Evolutionary conservation across 2,888 invertebrate species (phyloP).

Genomic region (Acleris literana): DNA sequence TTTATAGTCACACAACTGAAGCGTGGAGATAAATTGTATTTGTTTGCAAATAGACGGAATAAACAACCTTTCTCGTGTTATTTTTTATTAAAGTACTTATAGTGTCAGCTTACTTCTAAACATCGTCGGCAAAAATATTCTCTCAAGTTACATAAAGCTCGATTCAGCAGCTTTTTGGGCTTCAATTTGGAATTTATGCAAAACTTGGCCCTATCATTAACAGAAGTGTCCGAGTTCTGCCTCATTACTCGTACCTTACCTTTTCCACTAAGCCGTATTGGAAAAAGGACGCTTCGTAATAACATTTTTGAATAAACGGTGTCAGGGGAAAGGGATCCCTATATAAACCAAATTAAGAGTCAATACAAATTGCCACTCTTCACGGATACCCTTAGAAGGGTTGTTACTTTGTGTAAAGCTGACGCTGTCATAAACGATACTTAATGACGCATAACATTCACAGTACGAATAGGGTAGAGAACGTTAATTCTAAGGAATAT

Average conservation of each 20-base stretch:
- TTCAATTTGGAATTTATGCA: slow-evolving; percentile 32
- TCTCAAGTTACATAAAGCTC: slow-evolving; percentile 25
- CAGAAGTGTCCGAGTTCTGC: slow-evolving; percentile 56
- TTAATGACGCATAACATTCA: slow-evolving; percentile 77
- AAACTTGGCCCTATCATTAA: slow-evolving; percentile 42
- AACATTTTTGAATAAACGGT: slow-evolving; percentile 49
- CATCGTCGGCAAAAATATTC: slow-evolving; percentile 11
- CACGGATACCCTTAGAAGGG: slow-evolving; percentile 57
- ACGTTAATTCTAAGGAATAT: neutral
- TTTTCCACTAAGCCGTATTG: slow-evolving; percentile 57
- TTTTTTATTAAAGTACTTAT: neutral
- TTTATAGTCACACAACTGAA: no score
- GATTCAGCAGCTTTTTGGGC: slow-evolving; percentile 26
- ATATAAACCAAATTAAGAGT: slow-evolving; percentile 46
- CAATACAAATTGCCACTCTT: slow-evolving; percentile 49
- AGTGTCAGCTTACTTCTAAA: slow-evolving; percentile 6
- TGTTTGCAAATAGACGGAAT: neutral
- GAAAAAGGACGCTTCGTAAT: slow-evolving; percentile 55
- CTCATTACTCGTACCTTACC: slow-evolving; percentile 61
- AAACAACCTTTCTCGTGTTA: neutral
- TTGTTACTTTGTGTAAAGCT: slow-evolving; percentile 76
- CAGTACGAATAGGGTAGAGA: slow-evolving; percentile 48
- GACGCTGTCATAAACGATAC: slow-evolving; percentile 72
- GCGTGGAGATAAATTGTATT: slow-evolving; percentile 3
- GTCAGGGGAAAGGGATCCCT: slow-evolving; percentile 49